These are phyloP conservation scores for Ariolimax columbianus DNA, from an alignment of 2,888 invertebrate species.

Conservation along the genomic window DNA sequence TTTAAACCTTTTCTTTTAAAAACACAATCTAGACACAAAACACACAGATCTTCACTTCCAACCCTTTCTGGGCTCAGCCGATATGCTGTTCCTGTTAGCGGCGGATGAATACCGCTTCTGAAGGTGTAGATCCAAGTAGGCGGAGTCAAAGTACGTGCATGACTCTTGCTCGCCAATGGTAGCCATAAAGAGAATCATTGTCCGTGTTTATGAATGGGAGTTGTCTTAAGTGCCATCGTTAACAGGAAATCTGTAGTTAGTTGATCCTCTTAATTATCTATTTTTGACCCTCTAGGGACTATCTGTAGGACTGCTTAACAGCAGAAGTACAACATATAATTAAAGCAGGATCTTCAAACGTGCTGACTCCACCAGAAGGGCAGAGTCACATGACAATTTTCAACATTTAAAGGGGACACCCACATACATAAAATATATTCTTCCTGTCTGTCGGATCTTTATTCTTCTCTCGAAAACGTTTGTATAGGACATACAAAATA, in stretches of 20 bases:
- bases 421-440: too few relatives aligned
- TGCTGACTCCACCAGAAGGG: too few relatives aligned
- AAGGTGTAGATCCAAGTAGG: slow-evolving; percentile 25
- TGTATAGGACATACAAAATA: too few relatives aligned
- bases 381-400: too few relatives aligned
- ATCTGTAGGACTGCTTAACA: background rate
- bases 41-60: slow-evolving; percentile 35
- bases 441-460: too few relatives aligned
- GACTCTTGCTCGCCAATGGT: slow-evolving; percentile 8
- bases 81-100: slow-evolving; percentile 27
- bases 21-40: slow-evolving; percentile 27
- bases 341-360: too few relatives aligned
- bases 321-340: too few relatives aligned
- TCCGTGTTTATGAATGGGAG: slow-evolving; percentile 28
- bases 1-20: background rate
- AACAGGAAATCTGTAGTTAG: background rate
- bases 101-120: slow-evolving; percentile 48
- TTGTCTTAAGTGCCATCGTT: background rate
- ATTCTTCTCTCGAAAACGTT: too few relatives aligned
- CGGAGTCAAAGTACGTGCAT: slow-evolving; percentile 41
- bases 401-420: too few relatives aligned
- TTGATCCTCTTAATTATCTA: background rate
- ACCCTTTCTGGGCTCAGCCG: slow-evolving; percentile 7
- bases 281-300: background rate
- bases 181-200: slow-evolving; percentile 25